These are phyloP conservation scores for Drosophila cognata DNA, from an alignment of 2,888 invertebrate genomes.

Conservation along the genomic window DNA sequence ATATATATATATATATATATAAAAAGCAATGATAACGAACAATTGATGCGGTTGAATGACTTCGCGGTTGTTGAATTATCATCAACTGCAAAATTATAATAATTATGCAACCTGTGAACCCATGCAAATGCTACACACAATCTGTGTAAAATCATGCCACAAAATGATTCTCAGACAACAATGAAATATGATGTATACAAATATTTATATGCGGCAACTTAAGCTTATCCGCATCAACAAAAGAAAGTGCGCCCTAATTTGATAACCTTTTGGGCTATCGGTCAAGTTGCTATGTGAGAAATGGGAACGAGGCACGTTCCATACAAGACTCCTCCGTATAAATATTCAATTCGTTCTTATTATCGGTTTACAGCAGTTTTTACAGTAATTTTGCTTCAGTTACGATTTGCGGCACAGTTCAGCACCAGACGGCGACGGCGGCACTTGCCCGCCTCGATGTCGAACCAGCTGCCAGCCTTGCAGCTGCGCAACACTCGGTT, in stretches of 20 bases:
- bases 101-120: not conserved
- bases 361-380: constrained; percentile 6
- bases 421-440: constrained; percentile 46
- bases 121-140: not conserved
- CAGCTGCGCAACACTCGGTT: constrained; percentile 41
- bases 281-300: not conserved
- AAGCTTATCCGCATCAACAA: not conserved
- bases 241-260: not conserved
- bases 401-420: constrained; percentile 59
- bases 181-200: not conserved
- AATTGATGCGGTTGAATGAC: not conserved
- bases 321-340: not conserved
- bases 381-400: constrained; percentile 27
- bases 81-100: not conserved
- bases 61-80: not conserved
- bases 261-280: constrained; percentile 19
- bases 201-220: not conserved
- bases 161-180: not conserved
- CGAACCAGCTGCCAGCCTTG: constrained; percentile 57
- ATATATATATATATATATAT: not conserved
- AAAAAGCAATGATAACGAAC: not conserved
- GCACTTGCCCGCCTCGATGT: constrained; percentile 48
- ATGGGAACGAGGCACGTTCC: not conserved
- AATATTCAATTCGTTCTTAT: constrained; percentile 24
- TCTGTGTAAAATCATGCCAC: not conserved